A percentile compares a stretch with the other conserved stretches of the same genome.
These are phyloP conservation scores for Nyctibius grandis DNA, from an alignment of 2,797 vertebrate genomes.

Conservation along the genomic window DNA sequence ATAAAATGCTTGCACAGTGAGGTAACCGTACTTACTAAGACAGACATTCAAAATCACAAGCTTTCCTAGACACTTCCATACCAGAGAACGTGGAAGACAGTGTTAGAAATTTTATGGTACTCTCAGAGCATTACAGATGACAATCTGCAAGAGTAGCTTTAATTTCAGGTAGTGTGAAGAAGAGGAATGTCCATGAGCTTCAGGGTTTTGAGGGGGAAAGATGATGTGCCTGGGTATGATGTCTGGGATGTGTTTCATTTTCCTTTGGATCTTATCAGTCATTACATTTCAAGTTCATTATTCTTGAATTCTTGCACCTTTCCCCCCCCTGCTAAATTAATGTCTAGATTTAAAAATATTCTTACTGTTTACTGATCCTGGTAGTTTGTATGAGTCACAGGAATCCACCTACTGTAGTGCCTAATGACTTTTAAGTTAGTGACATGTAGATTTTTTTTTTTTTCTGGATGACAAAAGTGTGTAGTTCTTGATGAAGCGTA, in stretches of 20 bases:
- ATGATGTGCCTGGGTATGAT: not conserved
- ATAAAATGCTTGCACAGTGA: not conserved
- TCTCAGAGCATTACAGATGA: not conserved
- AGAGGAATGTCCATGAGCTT: not conserved
- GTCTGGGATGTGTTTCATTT: not conserved
- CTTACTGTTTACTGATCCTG: not conserved
- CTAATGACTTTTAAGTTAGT: not conserved
- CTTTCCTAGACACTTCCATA: not conserved
- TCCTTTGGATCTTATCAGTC: not conserved
- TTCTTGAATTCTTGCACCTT: not conserved
- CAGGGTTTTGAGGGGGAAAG: not conserved
- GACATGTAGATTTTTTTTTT: accelerated
- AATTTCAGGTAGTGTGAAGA: not conserved
- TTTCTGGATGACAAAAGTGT: not conserved
- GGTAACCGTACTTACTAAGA: not conserved
- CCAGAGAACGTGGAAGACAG: not conserved
- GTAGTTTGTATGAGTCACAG: not conserved
- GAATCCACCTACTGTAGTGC: not conserved
- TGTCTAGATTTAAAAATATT: not conserved
- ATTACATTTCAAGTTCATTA: not conserved
- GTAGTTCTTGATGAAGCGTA: not conserved
- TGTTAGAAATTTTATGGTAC: not conserved
- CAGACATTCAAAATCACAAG: not conserved
- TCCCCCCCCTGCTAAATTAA: not conserved
- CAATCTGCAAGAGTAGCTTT: not conserved